Evolutionary conservation across 1,140 invertebrate species (phyloP), one percentile per base, ranked within the genome.

Genomic region (Drosophila eugracilis): DNA sequence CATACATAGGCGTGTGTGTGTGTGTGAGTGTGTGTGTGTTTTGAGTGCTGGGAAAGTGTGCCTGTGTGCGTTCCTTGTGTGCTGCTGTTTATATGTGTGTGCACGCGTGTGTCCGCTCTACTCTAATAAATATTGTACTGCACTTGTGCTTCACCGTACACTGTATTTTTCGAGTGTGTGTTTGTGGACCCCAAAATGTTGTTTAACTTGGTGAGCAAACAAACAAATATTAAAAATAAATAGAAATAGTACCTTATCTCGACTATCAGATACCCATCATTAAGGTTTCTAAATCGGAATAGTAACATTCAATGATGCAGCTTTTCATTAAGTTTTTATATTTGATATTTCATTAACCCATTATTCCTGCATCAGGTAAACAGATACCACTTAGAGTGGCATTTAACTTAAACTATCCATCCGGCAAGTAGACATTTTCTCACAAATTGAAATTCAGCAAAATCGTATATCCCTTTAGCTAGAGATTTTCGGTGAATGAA

Each of bases 1-100:
- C 79, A 79, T 59, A 78, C 63, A 74, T 75, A 85, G 57, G 83
- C 54, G 17, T 45, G 26, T 28, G 7, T 3, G 28, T 39, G 53
- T 15, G 17, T 39, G 22, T 22, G 36, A 12, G 30, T 32, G 10
- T 12, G 1, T 28, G 26, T 28, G 22, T 34, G 37, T 17, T 7
- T 9, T 21, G 4, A 6, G 24, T 53, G 58, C 19, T 42, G 28
- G 15, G 9, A 19, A 44, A 34, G 52, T 50, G 66, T 71, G 55
- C 26, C 26, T 34, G 21, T 75, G n/a, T n/a, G n/a, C n/a, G n/a
- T n/a, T n/a, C n/a, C n/a, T n/a, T n/a, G n/a, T n/a, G 28, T 55
- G 41, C 50, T 69, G 39, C 30, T 37, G 58, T 49, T 39, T 12
- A 12, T 32, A 3, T 26, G 26, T 45, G 24, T 44, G 45, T 47